Evolutionary conservation across 2,888 invertebrate species (phyloP).

Genomic region (Polydesmus complanatus): DNA sequence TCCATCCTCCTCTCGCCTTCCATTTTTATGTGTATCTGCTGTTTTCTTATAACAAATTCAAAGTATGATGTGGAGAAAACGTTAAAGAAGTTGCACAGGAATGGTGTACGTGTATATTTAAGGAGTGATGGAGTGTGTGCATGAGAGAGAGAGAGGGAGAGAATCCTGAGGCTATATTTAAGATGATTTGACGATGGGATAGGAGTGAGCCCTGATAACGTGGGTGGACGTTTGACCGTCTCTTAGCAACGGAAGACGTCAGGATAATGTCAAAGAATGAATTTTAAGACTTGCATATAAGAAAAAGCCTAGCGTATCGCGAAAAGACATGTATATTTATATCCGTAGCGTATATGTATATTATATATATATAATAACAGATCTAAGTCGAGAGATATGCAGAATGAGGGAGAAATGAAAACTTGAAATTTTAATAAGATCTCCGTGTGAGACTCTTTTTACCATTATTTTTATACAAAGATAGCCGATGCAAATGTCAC

Average conservation of each 20-base stretch:
- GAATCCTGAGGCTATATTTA: not conserved
- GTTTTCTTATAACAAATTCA: not conserved
- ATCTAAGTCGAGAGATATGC: not conserved
- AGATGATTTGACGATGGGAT: not conserved
- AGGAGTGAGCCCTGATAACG: not conserved
- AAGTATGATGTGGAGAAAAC: not conserved
- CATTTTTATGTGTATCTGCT: not conserved
- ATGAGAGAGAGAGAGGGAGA: not conserved
- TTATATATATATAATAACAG: too few relatives aligned
- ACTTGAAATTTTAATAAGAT: not conserved
- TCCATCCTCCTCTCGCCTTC: not conserved
- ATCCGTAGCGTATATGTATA: too few relatives aligned
- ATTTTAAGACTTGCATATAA: not conserved
- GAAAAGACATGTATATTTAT: not conserved
- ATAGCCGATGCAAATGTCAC: not conserved
- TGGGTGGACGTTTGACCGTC: not conserved
- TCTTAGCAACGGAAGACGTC: not conserved
- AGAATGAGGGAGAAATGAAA: not conserved
- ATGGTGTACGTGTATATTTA: too few relatives aligned
- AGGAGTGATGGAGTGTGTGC: not conserved
- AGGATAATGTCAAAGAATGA: not conserved
- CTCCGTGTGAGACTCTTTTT: not conserved
- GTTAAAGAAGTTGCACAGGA: too few relatives aligned
- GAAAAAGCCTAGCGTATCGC: too few relatives aligned
- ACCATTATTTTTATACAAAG: not conserved